These are phyloP conservation scores for Intellagama lesueurii DNA, from an alignment of 2,797 vertebrate genomes.

Conservation along the genomic window DNA sequence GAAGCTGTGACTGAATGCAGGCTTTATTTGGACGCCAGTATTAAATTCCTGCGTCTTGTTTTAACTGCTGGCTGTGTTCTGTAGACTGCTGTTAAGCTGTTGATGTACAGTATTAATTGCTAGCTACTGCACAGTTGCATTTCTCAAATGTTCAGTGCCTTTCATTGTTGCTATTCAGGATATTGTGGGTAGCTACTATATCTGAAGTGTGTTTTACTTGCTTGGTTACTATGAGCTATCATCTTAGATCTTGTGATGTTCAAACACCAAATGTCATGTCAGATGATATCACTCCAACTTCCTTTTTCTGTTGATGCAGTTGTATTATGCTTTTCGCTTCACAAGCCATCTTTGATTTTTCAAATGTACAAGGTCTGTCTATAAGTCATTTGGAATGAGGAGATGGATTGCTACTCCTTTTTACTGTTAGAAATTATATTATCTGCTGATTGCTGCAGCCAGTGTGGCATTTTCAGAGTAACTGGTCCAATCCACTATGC, in stretches of 20 bases:
- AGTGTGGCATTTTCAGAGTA: constrained; percentile 9
- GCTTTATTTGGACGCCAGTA: constrained; percentile 46
- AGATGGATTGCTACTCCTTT: constrained; percentile 35
- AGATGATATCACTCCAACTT: constrained; percentile 40
- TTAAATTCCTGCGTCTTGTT: constrained; percentile 52
- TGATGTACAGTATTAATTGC: constrained; percentile 52
- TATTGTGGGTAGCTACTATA: constrained; percentile 45
- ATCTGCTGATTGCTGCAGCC: constrained; percentile 43
- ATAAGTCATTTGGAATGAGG: constrained; percentile 50
- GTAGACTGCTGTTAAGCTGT: constrained; percentile 43
- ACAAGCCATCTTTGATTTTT: constrained; percentile 21
- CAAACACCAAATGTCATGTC: constrained; percentile 47
- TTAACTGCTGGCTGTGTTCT: constrained; percentile 38
- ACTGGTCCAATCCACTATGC: constrained; percentile 36
- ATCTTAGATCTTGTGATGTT: constrained; percentile 61
- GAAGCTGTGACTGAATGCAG: constrained; percentile 20
- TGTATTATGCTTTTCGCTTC: constrained; percentile 28
- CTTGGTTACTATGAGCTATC: constrained; percentile 69
- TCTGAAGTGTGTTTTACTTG: constrained; percentile 67
- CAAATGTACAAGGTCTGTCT: constrained; percentile 21
- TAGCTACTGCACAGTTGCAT: constrained; percentile 53
- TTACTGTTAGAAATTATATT: constrained; percentile 45
- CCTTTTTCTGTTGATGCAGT: constrained; percentile 55
- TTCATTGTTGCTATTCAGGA: constrained; percentile 54
- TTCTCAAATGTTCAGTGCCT: constrained; percentile 60